A percentile compares a stretch with the other conserved stretches of the same genome.
Conservation (phyloP, 2,888 invertebrate genomes). For the Gandaritis pyraliata region DNA sequence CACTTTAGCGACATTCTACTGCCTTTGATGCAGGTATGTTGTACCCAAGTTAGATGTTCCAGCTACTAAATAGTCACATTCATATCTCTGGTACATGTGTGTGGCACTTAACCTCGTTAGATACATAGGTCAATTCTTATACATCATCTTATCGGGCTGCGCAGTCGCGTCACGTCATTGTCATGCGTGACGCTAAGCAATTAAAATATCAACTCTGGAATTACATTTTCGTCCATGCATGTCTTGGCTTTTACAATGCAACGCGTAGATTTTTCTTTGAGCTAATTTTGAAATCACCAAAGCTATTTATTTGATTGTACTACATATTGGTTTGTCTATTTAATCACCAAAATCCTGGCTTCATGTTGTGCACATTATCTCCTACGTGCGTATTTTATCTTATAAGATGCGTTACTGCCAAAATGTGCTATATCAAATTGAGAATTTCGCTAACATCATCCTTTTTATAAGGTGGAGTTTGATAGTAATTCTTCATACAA, state of each 20-base stretch:
- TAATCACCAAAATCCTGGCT: not conserved
- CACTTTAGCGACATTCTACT: slow-evolving; percentile 94
- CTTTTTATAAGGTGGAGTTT: slow-evolving; percentile 72
- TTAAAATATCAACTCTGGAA: too few relatives aligned
- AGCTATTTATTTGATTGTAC: too few relatives aligned
- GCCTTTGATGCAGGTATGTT: slow-evolving; percentile 87
- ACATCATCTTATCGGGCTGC: not conserved
- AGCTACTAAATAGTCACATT: not conserved
- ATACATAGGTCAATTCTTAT: slow-evolving; percentile 1
- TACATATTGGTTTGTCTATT: too few relatives aligned
- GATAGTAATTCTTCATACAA: slow-evolving; percentile 80
- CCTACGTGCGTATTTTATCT: slow-evolving; percentile 65
- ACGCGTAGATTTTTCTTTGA: too few relatives aligned
- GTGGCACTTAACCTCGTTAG: not conserved
- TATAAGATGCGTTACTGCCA: slow-evolving; percentile 70
- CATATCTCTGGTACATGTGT: not conserved
- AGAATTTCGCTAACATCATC: slow-evolving; percentile 80
- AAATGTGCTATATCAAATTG: slow-evolving; percentile 73
- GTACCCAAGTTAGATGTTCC: not conserved
- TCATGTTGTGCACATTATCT: slow-evolving; percentile 56
- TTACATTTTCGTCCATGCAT: too few relatives aligned
- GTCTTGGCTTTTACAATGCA: too few relatives aligned
- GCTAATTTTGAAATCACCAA: too few relatives aligned
- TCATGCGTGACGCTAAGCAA: too few relatives aligned
- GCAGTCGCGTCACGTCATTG: not conserved